Percentiles rank a stretch among this genome's conserved stretches.
phyloP scores from a whole-genome alignment of 2,797 vertebrate genomes.

The Triplophysa yarkandensis region DNA sequence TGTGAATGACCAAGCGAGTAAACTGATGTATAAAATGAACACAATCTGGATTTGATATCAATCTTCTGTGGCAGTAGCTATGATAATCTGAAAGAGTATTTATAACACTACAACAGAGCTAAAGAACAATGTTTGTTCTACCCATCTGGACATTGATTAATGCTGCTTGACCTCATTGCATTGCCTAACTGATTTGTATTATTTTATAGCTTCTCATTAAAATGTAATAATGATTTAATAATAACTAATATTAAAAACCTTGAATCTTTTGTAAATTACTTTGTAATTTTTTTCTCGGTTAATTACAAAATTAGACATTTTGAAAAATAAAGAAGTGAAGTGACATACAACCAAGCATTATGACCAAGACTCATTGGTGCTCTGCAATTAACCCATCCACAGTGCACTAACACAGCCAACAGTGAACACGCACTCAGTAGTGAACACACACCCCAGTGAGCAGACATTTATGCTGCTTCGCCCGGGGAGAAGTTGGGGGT shows the following conservation, averaged over 20 bases:
- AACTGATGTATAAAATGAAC: not conserved
- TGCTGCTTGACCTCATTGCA: not conserved
- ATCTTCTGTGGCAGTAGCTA: not conserved
- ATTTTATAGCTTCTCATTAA: not conserved
- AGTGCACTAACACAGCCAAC: no score
- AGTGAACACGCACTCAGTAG: no score
- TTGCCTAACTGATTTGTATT: not conserved
- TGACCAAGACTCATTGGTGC: no score
- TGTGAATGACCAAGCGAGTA: not conserved
- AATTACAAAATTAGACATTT: no score
- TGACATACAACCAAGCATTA: no score
- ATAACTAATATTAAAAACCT: not conserved
- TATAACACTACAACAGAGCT: not conserved
- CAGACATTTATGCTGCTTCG: no score
- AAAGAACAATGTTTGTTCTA: not conserved
- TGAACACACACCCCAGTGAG: no score
- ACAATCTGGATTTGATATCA: not conserved
- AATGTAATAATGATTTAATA: not conserved
- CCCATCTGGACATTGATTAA: not conserved
- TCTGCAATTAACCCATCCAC: no score
- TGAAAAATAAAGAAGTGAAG: no score
- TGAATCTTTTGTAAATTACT: not conserved
- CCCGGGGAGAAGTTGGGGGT: no score
- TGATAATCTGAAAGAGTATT: constrained; percentile 4
- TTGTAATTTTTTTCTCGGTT: no score